phyloP scores from a whole-genome alignment of 2,113 vertebrate species.

The Gorsachius goisagi region DNA sequence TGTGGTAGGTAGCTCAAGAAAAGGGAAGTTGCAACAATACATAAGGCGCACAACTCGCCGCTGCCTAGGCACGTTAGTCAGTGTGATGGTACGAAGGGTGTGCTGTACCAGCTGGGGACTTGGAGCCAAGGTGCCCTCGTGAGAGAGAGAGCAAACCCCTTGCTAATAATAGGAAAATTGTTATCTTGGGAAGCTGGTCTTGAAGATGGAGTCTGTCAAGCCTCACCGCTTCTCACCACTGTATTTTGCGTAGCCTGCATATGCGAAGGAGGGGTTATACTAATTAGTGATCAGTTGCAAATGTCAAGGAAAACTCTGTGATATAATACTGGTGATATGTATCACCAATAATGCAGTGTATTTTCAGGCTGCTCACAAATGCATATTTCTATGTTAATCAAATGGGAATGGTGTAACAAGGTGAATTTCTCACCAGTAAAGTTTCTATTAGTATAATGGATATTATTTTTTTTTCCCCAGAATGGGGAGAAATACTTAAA shows the following conservation, averaged over 20 bases:
- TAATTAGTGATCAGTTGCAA: constrained; percentile 15
- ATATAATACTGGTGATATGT: neutral
- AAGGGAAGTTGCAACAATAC: neutral
- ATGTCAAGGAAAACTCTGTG: neutral
- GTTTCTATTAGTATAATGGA: neutral
- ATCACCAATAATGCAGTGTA: neutral
- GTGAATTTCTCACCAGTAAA: neutral
- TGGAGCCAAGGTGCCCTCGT: constrained; percentile 68
- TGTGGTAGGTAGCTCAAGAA: neutral
- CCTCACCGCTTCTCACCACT: constrained; percentile 76
- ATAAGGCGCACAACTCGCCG: neutral
- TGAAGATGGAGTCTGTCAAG: constrained; percentile 71
- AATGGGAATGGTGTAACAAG: neutral
- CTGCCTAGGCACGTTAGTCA: constrained; percentile 48
- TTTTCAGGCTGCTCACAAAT: neutral
- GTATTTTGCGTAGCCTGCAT: constrained; percentile 46
- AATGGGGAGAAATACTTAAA: neutral
- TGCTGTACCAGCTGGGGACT: constrained; percentile 62
- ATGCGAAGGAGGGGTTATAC: constrained; percentile 29
- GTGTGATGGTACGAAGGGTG: constrained; percentile 53
- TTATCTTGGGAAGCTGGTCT: constrained; percentile 56
- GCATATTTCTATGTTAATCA: neutral
- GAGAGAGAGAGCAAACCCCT: constrained; percentile 24
- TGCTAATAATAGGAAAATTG: constrained; percentile 66
- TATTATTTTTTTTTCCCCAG: neutral